Evolutionary conservation across 2,797 vertebrate genomes (phyloP).

Genomic region (Urosaurus nigricauda): DNA sequence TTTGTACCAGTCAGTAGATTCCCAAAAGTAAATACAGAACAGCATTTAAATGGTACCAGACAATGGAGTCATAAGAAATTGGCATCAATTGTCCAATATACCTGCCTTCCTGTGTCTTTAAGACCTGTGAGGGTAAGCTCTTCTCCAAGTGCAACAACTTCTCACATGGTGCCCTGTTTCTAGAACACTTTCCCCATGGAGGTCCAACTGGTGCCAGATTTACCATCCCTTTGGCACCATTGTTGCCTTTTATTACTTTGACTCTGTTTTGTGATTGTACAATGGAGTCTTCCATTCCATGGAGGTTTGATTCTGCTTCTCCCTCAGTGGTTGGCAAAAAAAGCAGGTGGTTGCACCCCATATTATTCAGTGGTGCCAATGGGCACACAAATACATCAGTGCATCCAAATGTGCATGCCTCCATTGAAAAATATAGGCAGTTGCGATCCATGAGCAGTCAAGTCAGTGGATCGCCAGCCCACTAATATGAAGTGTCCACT

Average conservation of each 20-base stretch:
- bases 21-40: not conserved
- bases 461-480: too few species aligned
- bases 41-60: not conserved
- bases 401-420: too few species aligned
- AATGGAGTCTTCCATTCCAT: too few species aligned
- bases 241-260: not conserved
- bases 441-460: too few species aligned
- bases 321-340: too few species aligned
- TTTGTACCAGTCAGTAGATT: not conserved
- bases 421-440: too few species aligned
- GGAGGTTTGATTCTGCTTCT: too few species aligned
- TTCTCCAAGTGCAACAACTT: not conserved
- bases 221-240: not conserved
- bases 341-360: too few species aligned
- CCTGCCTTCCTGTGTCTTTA: not conserved
- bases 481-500: too few species aligned
- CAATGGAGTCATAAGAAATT: not conserved
- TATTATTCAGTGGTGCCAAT: too few species aligned
- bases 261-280: not conserved
- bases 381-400: too few species aligned
- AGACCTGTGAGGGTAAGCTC: not conserved
- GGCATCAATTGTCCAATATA: not conserved
- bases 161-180: not conserved
- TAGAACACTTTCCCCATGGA: not conserved
- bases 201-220: not conserved